Evolutionary conservation across 2,888 invertebrate species (phyloP).

Genomic region (Noctua fimbriata): DNA sequence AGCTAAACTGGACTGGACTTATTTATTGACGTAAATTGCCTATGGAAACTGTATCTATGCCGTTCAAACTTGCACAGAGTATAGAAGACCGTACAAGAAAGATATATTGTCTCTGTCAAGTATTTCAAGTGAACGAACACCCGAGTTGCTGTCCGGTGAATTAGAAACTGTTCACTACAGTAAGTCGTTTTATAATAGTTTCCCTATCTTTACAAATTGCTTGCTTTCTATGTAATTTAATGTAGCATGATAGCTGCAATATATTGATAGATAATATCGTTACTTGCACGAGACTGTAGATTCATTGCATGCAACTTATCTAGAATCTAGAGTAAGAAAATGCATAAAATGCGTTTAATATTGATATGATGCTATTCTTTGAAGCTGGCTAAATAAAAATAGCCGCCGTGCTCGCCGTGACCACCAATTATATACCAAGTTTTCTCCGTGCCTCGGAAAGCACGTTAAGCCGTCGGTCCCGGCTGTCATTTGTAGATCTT

Average conservation of each 20-base stretch:
- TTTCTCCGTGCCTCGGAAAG: too few species aligned
- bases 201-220: constrained; percentile 5
- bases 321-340: background rate
- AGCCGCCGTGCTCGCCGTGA: too few species aligned
- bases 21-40: too few species aligned
- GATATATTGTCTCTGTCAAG: too few species aligned
- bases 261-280: background rate
- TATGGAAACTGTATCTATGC: too few species aligned
- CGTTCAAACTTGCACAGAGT: too few species aligned
- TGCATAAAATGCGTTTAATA: background rate
- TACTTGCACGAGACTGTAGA: background rate
- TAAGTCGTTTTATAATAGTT: background rate
- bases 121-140: too few species aligned
- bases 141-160: background rate
- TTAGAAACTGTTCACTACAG: constrained; percentile 2
- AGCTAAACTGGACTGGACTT: too few species aligned
- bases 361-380: background rate
- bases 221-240: constrained; percentile 24
- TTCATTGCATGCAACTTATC: background rate
- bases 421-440: too few species aligned
- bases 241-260: constrained; percentile 2
- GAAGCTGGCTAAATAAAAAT: too few species aligned
- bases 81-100: too few species aligned
- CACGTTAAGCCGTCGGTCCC: background rate
- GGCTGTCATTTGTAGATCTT: background rate